These are phyloP conservation scores for Heliconius melpomene DNA, from an alignment of 1,140 invertebrate species.

Conservation along the genomic window DNA sequence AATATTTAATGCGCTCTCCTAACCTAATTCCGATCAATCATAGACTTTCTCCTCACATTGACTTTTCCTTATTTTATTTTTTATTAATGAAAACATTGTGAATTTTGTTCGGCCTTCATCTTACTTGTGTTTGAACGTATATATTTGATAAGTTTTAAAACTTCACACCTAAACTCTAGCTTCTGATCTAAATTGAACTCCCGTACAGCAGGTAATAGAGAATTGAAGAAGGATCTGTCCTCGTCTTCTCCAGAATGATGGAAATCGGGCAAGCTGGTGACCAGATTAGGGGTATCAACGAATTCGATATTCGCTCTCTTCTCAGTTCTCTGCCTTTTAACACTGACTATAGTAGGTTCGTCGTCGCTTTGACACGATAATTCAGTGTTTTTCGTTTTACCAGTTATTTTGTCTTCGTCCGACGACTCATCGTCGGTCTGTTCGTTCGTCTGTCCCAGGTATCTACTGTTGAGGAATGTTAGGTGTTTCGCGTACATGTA, in stretches of 20 bases:
- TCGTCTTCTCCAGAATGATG: slow-evolving; percentile 42
- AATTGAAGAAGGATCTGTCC: slow-evolving; percentile 42
- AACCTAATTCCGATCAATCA: background rate
- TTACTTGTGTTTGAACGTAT: background rate
- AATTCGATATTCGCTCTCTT: slow-evolving; percentile 49
- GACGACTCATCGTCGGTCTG: slow-evolving; percentile 45
- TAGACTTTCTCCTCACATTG: background rate
- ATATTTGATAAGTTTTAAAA: too few relatives aligned
- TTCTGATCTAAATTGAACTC: too few relatives aligned
- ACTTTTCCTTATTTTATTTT: background rate
- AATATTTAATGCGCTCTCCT: background rate
- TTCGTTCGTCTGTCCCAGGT: slow-evolving; percentile 41
- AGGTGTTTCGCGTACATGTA: slow-evolving; percentile 61
- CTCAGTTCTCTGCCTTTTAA: slow-evolving; percentile 44
- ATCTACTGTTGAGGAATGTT: slow-evolving; percentile 53
- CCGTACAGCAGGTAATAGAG: too few relatives aligned
- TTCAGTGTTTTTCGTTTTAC: slow-evolving; percentile 7
- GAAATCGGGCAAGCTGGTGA: background rate
- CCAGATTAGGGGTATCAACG: slow-evolving; percentile 40
- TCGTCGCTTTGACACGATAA: slow-evolving; percentile 34
- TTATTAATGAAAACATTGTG: background rate
- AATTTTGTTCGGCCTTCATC: background rate
- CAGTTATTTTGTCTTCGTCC: slow-evolving; percentile 41
- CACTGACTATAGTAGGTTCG: slow-evolving; percentile 48
- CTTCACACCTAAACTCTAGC: too few relatives aligned